A percentile compares a stretch with the other conserved stretches of the same genome.
phyloP scores from a whole-genome alignment of 2,888 invertebrate genomes.

The Parnassius glacialis region DNA sequence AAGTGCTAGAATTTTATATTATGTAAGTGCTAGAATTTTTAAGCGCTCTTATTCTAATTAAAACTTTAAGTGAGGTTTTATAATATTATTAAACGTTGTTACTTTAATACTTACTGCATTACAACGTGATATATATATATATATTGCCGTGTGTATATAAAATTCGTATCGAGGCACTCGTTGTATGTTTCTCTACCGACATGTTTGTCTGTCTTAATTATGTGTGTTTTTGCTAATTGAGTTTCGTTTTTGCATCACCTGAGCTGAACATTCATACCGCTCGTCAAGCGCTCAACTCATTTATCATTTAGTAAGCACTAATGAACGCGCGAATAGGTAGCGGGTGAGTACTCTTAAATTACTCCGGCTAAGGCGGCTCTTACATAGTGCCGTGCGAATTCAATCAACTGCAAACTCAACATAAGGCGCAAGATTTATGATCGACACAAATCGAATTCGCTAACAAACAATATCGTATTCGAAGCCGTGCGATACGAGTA shows the following conservation, averaged over 20 bases:
- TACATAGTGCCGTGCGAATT: conserved; percentile 62
- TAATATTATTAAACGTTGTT: too few species aligned
- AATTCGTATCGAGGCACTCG: conserved; percentile 75
- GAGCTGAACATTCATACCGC: conserved; percentile 43
- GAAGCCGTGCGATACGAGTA: conserved; percentile 76
- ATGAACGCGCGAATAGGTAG: conserved; percentile 47
- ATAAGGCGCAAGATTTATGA: conserved; percentile 81
- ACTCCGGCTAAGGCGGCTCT: conserved; percentile 31
- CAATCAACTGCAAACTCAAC: conserved; percentile 76
- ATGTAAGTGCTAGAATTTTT: conserved; percentile 8
- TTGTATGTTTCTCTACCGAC: conserved; percentile 61
- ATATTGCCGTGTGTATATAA: conserved; percentile 78
- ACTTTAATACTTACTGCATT: too few species aligned
- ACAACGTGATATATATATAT: conserved; percentile 24
- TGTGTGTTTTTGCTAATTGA: conserved; percentile 80
- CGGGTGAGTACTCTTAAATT: conserved; percentile 30
- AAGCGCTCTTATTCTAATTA: conserved; percentile 2
- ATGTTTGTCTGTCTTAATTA: conserved; percentile 77
- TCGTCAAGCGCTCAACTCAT: conserved; percentile 44
- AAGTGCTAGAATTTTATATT: conserved; percentile 10
- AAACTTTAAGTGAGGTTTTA: conserved; percentile 6
- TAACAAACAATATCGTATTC: conserved; percentile 80
- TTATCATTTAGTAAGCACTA: conserved; percentile 59
- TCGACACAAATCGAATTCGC: conserved; percentile 80
- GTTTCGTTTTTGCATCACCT: conserved; percentile 63